Conservation (phyloP, 2,113 vertebrate species). For the Thryonomys swinderianus region DNA sequence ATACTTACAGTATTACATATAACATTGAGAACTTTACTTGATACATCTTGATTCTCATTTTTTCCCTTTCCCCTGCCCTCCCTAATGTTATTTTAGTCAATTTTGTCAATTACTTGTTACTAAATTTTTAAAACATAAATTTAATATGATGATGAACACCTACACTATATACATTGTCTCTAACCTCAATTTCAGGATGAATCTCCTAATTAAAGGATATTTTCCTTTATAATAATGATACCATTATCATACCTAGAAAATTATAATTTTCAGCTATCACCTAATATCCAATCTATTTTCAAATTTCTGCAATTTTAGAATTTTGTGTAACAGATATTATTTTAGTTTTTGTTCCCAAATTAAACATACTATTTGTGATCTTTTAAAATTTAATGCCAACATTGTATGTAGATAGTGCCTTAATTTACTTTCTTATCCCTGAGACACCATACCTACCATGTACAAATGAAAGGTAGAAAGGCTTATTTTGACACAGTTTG, state of each 20-base stretch:
- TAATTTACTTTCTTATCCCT: neutral
- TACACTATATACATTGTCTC: neutral
- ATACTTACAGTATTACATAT: no score
- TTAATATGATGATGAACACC: neutral
- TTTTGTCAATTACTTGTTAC: neutral
- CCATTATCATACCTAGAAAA: neutral
- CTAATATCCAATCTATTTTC: neutral
- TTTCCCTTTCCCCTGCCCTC: no score
- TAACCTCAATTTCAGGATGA: neutral
- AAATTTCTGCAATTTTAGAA: constrained; percentile 33
- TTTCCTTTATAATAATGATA: neutral
- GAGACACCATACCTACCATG: neutral
- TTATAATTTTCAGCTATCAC: neutral
- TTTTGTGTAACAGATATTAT: neutral
- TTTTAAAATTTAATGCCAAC: neutral
- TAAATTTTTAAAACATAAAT: constrained; percentile 17
- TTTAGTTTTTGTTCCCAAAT: neutral
- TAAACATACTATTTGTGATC: neutral
- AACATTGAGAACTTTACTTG: no score
- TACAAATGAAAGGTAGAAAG: neutral
- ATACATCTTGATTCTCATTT: no score
- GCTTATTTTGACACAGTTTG: neutral
- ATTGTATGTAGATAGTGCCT: neutral
- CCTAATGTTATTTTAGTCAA: neutral
- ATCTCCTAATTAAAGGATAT: neutral